Conservation (phyloP, 2,797 vertebrate genomes). For the Tokudaia tokunoshimensis region DNA sequence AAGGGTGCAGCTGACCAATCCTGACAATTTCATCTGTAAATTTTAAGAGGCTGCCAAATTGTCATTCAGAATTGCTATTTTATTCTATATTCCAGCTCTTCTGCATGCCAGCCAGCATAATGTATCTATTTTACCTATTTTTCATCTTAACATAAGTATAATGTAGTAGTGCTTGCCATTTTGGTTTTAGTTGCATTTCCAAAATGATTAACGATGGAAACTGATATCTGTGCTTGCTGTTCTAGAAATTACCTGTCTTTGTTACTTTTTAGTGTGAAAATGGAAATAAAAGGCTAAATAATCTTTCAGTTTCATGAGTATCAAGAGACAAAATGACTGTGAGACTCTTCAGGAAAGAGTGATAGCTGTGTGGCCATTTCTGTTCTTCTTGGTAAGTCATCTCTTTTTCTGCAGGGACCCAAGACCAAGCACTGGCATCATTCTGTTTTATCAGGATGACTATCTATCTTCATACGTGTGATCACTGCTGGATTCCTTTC, state of each 20-base stretch:
- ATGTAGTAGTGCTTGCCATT: not conserved
- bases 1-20: not conserved
- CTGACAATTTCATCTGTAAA: not conserved
- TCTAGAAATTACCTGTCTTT: not conserved
- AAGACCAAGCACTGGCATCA: not conserved
- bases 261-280: not conserved
- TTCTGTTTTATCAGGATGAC: not conserved
- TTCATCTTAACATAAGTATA: not conserved
- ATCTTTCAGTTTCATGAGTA: not conserved
- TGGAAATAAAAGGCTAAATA: not conserved
- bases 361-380: not conserved
- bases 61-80: not conserved
- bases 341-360: not conserved
- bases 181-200: conserved; percentile 17
- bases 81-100: not conserved
- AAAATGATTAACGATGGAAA: not conserved
- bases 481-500: not conserved
- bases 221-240: not conserved
- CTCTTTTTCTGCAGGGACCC: not conserved
- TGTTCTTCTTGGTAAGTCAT: not conserved
- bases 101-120: not conserved
- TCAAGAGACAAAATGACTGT: not conserved
- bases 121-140: not conserved
- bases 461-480: not conserved
- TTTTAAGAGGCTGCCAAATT: not conserved